Evolutionary conservation across 2,113 vertebrate genomes (phyloP).

Genomic region (Heloderma charlesbogerti): DNA sequence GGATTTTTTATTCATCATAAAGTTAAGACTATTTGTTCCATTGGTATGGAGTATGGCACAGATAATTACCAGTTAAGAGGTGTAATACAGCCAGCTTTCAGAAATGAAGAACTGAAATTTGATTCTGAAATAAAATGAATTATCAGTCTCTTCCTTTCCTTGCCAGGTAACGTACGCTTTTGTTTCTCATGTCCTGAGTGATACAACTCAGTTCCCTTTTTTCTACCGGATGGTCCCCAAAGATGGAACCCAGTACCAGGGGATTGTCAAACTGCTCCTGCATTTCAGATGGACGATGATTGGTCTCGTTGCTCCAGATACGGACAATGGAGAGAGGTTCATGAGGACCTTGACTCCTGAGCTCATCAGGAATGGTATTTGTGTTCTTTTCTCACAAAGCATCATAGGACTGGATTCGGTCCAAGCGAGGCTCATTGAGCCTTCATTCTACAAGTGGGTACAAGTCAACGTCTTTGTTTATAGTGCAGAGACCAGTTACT

Average conservation of each 20-base stretch:
- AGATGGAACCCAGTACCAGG: not conserved
- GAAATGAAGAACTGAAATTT: not conserved
- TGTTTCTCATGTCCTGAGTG: too few species aligned
- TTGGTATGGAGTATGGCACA: too few species aligned
- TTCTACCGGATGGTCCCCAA: not conserved
- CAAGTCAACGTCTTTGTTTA: not conserved
- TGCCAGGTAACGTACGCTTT: not conserved
- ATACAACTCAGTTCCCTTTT: not conserved
- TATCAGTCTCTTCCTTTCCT: too few species aligned
- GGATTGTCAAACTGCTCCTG: not conserved
- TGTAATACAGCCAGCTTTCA: not conserved
- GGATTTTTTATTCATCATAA: too few species aligned
- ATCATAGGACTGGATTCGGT: too few species aligned
- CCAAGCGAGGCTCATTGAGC: accelerated
- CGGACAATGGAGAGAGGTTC: not conserved
- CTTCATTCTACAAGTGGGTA: too few species aligned
- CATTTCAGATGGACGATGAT: not conserved
- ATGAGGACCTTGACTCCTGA: not conserved
- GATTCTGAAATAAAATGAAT: not conserved
- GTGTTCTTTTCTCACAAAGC: not conserved
- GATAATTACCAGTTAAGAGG: too few species aligned
- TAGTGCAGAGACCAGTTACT: too few species aligned
- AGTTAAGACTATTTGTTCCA: too few species aligned
- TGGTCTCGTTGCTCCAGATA: not conserved
- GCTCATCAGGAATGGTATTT: not conserved